Percentiles rank a stretch among this genome's conserved stretches.
Evolutionary conservation across 37 sponge, comb jelly and placozoan species (phyloP).

Genomic region (Geodia barretti): DNA sequence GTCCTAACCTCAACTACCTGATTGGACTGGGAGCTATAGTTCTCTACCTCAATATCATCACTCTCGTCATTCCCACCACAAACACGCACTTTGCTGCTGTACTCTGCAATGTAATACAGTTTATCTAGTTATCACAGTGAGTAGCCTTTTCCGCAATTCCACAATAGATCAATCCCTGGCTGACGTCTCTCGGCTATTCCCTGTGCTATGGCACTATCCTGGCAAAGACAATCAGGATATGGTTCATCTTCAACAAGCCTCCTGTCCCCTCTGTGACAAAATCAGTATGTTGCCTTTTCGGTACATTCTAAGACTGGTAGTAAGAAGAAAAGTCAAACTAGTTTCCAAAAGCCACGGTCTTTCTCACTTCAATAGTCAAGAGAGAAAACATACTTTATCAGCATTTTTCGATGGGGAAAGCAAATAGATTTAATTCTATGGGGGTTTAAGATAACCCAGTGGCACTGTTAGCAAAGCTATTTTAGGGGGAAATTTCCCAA

Average conservation of each 20-base stretch:
- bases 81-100: slow-evolving; percentile 1
- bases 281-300: background rate
- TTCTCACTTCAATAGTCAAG: too few relatives aligned
- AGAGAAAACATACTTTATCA: too few relatives aligned
- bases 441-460: too few relatives aligned
- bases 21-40: slow-evolving; percentile 53
- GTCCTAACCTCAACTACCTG: slow-evolving; percentile 48
- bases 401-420: too few relatives aligned
- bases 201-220: slow-evolving; percentile 60
- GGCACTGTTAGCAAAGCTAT: too few relatives aligned
- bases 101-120: slow-evolving; percentile 38
- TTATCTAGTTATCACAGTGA: background rate
- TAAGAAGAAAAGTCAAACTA: too few relatives aligned
- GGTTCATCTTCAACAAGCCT: slow-evolving; percentile 57
- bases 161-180: slow-evolving; percentile 15
- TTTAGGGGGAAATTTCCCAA: too few relatives aligned
- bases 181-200: slow-evolving; percentile 55
- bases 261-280: background rate
- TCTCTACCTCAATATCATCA: slow-evolving; percentile 26
- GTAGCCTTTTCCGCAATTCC: background rate
- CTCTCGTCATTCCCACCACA: slow-evolving; percentile 8
- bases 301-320: background rate
- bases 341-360: too few relatives aligned
- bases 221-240: slow-evolving; percentile 43
- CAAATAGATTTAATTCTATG: too few relatives aligned